Evolutionary conservation across 2,113 vertebrate species (phyloP).

Genomic region (Mystacornis crossleyi): DNA sequence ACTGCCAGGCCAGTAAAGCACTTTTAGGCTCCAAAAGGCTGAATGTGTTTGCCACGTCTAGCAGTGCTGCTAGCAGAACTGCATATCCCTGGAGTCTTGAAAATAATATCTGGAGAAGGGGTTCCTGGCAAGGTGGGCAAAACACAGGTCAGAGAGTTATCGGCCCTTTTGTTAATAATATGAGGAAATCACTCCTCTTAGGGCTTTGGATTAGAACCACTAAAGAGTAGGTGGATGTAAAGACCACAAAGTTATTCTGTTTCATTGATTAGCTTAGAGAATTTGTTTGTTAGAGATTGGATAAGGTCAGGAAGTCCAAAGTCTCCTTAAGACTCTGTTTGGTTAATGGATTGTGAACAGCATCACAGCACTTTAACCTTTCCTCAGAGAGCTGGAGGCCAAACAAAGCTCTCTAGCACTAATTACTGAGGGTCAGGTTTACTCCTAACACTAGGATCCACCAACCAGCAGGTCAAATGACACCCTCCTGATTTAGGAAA

Average conservation of each 20-base stretch:
- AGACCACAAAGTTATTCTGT: not conserved
- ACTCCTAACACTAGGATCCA: not conserved
- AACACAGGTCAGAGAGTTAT: not conserved
- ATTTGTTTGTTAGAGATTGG: constrained; percentile 15
- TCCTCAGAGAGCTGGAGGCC: not conserved
- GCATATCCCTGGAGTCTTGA: not conserved
- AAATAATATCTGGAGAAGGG: not conserved
- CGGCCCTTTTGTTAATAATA: not conserved
- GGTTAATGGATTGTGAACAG: constrained; percentile 33
- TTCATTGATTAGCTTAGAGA: constrained; percentile 26
- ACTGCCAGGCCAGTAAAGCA: not conserved
- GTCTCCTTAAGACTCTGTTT: constrained; percentile 30
- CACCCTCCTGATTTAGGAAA: not conserved
- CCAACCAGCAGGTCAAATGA: not conserved
- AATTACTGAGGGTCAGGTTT: not conserved
- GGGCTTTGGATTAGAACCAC: not conserved
- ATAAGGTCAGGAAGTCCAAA: constrained; percentile 11
- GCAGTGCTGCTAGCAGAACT: not conserved
- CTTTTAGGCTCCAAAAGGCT: not conserved
- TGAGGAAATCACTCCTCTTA: not conserved
- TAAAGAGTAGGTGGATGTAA: not conserved
- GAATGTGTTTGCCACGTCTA: not conserved
- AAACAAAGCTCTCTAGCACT: not conserved
- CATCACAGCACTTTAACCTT: not conserved
- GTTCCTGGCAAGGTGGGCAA: not conserved